Base-by-base conservation (phyloP, 2,797 vertebrate genomes). In the Acipenser transmontanus region DNA sequence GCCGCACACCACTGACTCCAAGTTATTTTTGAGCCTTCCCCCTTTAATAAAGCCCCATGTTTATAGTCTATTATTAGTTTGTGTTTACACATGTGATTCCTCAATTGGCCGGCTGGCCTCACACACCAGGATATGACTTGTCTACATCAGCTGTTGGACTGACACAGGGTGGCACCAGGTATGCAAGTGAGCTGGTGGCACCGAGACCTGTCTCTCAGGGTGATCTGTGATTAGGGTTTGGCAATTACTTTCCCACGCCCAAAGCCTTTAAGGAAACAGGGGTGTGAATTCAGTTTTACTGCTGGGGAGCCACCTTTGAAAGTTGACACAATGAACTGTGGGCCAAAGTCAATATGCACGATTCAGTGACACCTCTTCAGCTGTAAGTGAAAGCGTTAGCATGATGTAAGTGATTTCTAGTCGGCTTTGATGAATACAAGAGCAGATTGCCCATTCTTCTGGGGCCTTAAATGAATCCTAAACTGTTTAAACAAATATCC, bases 1-100 rank as follows among this genome's bases (percentile, higher is more conserved):
- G 11, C 6, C 7, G 17, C 14, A 8, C 8, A 62, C 63, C 48
- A 48, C 61, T 65, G 69, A 48, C 62, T 50, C 66, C 66, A 49
- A 50, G 62, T 47, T 71, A 70, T 71, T 71, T 70, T 59, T 61
- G 54, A 12, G 13, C 57, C 64, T 59, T 52, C n/a, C 67, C 51
- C 62, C 61, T 74, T 70, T 66, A 71, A 66, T 61, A 73, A 77
- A 71, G 70, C 49, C 34, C 57, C 66, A 57, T 71, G 69, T 71
- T 71, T 71, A 71, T 71, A 67, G 48, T 71, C 69, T 71, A 71
- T 71, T 71, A 54, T 71, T 67, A 71, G 69, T 64, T 67, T 64
- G 62, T 71, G 69, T 71, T 71, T 71, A 64, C 57, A 71, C 66
- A 61, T 68, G 69, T 49, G 66, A 69, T 50, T 63, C 57, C 62